Base-by-base conservation (phyloP, 2,797 vertebrate species). In the Manis pentadactyla region DNA sequence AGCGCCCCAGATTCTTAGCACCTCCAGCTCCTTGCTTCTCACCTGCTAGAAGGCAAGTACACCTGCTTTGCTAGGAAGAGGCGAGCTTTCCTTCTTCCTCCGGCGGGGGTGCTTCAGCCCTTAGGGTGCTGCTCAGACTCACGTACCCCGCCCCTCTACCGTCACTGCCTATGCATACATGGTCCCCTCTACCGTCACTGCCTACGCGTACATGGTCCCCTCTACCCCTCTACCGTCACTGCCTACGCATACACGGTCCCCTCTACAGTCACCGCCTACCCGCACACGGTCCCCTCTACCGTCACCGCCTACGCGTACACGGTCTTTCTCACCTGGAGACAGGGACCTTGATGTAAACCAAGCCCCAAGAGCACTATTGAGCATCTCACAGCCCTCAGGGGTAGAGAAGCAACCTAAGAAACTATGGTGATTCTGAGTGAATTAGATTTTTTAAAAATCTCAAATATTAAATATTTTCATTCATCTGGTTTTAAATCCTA, bases 361-460 rank as follows among this genome's bases (percentile, higher is more conserved):
- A 25, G 17, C 69, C 68, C 49, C 46, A 1, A 4, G 4, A 14
- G 53, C 15, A 53, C 46, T 0, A 0, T 11, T 0, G 0, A 63
- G 8, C 14, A 1, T 42, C 69, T 29, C 27, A 2, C 0, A 14
- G 39, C 23, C 29, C 34, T 37, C 1, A 0, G 42, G 25, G 4
- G 25, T 27, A 59, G n/a, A 3, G 4, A 11, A 34, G 51, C 75
- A 49, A 18, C 53, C 15, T 7, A 17, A 75, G 14, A 25, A 21
- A 55, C n/a, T 27, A 0, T 11, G 83, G 77, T 17, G 51, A 49
- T 25, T 51, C 18, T 2, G 51, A 46, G 17, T 8, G 15, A 53
- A 31, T 25, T 13, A 0, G 19, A 2, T 31, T 29, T n/a, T 74
- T 29, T 49, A 37, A 6, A 7, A 12, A 57, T 61, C 71, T 57